A percentile compares a stretch with the other conserved stretches of the same genome.
phyloP scores from a whole-genome alignment of 2,113 vertebrate species.

The Phycodurus eques region DNA sequence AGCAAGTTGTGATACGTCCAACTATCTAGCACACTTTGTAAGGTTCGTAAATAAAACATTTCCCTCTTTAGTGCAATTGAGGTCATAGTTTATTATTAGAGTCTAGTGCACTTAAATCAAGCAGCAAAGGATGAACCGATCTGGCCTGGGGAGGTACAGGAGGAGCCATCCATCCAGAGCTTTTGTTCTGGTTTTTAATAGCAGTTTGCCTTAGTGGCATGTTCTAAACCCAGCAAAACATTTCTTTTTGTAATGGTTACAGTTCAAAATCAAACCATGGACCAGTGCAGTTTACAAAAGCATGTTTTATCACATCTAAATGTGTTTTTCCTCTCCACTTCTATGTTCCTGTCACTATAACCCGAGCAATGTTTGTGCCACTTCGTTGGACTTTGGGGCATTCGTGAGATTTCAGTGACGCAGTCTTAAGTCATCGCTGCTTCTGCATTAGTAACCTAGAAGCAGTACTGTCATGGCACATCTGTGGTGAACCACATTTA shows the following conservation, averaged over 20 bases:
- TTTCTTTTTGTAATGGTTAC: background rate
- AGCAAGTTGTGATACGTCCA: background rate
- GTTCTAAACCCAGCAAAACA: background rate
- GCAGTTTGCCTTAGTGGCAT: constrained; percentile 3
- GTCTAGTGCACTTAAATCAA: constrained; percentile 21
- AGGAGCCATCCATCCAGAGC: constrained; percentile 41
- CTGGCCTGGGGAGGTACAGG: constrained; percentile 34
- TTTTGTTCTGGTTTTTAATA: constrained; percentile 35
- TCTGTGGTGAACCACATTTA: background rate
- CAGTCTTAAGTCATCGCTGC: constrained; percentile 19
- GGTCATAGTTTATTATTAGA: constrained; percentile 43
- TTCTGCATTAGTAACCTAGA: constrained; percentile 4
- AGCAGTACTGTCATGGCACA: constrained; percentile 10
- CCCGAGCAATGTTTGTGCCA: background rate
- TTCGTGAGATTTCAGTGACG: constrained; percentile 16
- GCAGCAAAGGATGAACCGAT: constrained; percentile 39
- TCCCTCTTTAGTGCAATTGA: constrained; percentile 27
- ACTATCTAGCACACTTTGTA: background rate
- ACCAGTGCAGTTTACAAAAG: background rate
- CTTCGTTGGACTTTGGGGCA: constrained; percentile 2
- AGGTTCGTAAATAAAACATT: constrained; percentile 7
- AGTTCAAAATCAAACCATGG: background rate
- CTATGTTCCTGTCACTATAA: constrained; percentile 1
- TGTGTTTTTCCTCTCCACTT: background rate
- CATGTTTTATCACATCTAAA: background rate